Evolutionary conservation across 1,140 invertebrate species (phyloP).

Genomic region (Hylaeus volcanicus): DNA sequence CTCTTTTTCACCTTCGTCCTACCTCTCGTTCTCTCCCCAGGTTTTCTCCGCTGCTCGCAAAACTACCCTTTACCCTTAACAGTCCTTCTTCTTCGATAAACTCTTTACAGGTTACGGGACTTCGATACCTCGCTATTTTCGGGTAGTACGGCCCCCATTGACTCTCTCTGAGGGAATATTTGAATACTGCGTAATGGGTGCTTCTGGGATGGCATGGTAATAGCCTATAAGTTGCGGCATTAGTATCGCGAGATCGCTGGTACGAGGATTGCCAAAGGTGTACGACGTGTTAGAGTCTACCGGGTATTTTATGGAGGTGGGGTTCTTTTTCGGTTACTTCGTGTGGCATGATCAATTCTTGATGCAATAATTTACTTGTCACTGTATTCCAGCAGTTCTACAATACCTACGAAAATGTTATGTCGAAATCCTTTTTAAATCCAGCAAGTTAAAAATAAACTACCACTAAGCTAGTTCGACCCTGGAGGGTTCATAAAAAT

Average conservation of each 20-base stretch:
- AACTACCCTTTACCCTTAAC: slow-evolving; percentile 77
- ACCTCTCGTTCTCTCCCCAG: neutral
- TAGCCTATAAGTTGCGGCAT: neutral
- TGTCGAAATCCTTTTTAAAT: no score
- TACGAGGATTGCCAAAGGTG: neutral
- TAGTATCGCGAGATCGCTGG: neutral
- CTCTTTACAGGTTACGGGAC: slow-evolving; percentile 70
- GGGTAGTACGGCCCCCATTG: slow-evolving; percentile 26
- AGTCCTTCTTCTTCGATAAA: slow-evolving; percentile 75
- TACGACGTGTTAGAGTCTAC: no score
- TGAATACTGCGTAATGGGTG: slow-evolving; percentile 27
- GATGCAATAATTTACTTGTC: no score
- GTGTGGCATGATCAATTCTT: no score
- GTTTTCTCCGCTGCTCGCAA: slow-evolving; percentile 61
- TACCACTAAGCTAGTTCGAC: no score
- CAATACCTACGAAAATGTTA: no score
- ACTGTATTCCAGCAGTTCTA: no score
- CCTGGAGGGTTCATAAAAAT: no score
- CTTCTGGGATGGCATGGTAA: neutral
- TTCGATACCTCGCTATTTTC: slow-evolving; percentile 49
- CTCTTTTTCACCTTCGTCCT: slow-evolving; percentile 9
- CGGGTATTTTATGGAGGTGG: neutral
- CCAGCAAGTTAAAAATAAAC: no score
- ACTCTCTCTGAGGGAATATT: slow-evolving; percentile 26
- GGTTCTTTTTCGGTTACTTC: neutral